Conservation (phyloP, 2,113 vertebrate genomes). For the Syngnathus scovelli region DNA sequence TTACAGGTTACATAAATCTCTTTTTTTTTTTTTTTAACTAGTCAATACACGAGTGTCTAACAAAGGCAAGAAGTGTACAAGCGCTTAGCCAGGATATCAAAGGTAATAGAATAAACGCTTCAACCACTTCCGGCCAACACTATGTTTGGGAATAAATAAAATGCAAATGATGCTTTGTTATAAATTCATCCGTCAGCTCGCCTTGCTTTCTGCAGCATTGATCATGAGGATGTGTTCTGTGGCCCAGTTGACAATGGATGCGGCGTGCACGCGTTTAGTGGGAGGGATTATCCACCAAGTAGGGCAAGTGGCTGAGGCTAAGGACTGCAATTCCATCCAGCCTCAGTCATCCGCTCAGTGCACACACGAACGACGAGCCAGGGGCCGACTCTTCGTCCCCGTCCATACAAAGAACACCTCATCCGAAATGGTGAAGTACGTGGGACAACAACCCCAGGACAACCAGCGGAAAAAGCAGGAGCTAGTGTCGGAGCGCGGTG, state of each 20-base stretch:
- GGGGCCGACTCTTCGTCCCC: constrained; percentile 28
- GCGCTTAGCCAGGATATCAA: background rate
- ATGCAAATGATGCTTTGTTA: constrained; percentile 10
- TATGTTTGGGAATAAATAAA: background rate
- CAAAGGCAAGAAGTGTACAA: too few relatives aligned
- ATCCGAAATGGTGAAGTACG: constrained; percentile 77
- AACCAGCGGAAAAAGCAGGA: constrained; percentile 74
- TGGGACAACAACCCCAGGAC: constrained; percentile 64
- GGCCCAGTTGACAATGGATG: constrained; percentile 63
- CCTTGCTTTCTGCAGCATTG: constrained; percentile 39
- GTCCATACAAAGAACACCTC: background rate
- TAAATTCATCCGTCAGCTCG: constrained; percentile 10
- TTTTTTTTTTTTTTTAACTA: too few relatives aligned
- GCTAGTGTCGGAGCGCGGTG: constrained; percentile 68
- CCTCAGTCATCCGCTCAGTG: constrained; percentile 58
- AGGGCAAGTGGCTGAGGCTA: constrained; percentile 70
- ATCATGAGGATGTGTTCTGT: constrained; percentile 57
- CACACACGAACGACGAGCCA: constrained; percentile 20
- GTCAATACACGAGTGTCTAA: too few relatives aligned
- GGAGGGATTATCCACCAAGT: constrained; percentile 74
- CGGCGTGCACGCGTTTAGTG: constrained; percentile 68
- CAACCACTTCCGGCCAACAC: too few relatives aligned
- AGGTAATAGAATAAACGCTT: too few relatives aligned
- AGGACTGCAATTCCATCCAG: constrained; percentile 66
- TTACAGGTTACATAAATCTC: too few relatives aligned